These are phyloP conservation scores for Oryzias curvinotus DNA, from an alignment of 2,113 vertebrate genomes.

Conservation along the genomic window DNA sequence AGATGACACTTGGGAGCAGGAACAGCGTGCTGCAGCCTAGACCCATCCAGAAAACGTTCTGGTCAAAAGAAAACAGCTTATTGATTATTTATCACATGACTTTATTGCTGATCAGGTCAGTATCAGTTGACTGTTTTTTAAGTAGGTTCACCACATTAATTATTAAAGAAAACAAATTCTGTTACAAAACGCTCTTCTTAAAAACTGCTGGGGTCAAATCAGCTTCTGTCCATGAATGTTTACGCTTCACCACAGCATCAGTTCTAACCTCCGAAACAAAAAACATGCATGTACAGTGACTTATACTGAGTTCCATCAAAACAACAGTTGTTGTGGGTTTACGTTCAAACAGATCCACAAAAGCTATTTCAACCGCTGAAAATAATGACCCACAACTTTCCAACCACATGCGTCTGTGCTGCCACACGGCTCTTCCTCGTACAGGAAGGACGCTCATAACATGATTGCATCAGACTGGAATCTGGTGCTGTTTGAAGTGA, in stretches of 20 bases:
- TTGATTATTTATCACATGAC: not conserved
- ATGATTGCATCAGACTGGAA: not conserved
- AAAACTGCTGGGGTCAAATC: no score
- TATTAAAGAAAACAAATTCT: no score
- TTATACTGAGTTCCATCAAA: no score
- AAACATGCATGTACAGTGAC: not conserved
- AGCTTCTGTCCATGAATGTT: no score
- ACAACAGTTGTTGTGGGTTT: no score
- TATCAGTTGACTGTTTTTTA: no score
- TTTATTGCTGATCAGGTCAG: not conserved
- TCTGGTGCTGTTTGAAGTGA: not conserved
- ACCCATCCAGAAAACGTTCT: constrained; percentile 98
- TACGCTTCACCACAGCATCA: not conserved
- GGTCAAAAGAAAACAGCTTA: constrained; percentile 18
- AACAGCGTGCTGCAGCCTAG: constrained; percentile 86
- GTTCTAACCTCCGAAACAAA: not conserved
- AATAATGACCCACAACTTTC: no score
- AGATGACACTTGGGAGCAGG: constrained; percentile 89
- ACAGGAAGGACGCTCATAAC: not conserved
- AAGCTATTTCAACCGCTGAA: no score
- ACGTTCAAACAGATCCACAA: no score
- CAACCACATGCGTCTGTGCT: not conserved
- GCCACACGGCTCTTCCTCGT: not conserved
- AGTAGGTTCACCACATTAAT: no score
- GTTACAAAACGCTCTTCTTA: no score